Evolutionary conservation across 1,140 invertebrate species (phyloP).

Genomic region (Camponotus floridanus): DNA sequence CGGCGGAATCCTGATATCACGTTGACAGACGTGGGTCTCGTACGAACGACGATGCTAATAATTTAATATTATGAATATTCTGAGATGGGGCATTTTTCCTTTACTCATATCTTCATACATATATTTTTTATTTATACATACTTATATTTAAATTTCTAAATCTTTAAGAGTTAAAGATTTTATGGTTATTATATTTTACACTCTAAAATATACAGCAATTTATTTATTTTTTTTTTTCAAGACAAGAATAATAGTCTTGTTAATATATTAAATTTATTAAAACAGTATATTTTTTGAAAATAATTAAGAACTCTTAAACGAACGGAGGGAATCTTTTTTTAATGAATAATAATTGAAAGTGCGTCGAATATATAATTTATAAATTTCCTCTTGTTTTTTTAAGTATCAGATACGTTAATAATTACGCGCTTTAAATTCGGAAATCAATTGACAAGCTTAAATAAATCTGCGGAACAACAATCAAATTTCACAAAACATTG

Average conservation of each 20-base stretch:
- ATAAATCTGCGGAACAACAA: neutral
- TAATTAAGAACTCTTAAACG: neutral
- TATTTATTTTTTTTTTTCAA: neutral
- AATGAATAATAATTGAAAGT: neutral
- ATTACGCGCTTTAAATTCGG: neutral
- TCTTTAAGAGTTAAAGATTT: neutral
- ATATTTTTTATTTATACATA: neutral
- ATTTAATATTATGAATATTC: neutral
- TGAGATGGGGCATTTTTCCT: neutral
- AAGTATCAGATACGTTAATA: neutral
- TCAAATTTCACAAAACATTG: slow-evolving; percentile 11
- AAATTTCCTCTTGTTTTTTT: neutral
- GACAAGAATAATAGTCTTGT: neutral
- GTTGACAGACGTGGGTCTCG: neutral
- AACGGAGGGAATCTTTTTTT: neutral
- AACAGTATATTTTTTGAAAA: neutral
- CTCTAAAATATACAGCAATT: neutral
- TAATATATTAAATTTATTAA: too few species aligned
- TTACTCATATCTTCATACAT: neutral
- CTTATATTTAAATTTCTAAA: neutral
- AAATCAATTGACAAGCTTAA: neutral
- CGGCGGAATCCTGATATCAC: neutral
- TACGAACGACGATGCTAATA: neutral
- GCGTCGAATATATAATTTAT: neutral
- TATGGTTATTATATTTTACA: neutral